Evolutionary conservation across 2,113 vertebrate species (phyloP), one percentile per base, ranked within the genome.

Genomic region (Apistogramma diplotaenia): DNA sequence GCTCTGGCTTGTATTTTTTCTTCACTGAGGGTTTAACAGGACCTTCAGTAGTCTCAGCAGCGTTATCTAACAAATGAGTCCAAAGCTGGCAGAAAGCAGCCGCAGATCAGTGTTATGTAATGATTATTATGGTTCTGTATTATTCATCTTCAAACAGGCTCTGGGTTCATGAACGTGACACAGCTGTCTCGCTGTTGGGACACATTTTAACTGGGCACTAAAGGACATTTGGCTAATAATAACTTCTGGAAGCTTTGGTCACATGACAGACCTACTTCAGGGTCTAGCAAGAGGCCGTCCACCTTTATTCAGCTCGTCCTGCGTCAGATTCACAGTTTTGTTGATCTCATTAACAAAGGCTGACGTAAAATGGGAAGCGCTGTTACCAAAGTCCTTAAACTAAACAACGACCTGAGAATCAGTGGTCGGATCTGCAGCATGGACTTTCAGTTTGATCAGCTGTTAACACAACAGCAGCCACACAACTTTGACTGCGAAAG

Each of bases 181-280:
- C 18, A 23, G 9, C 23, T 67, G 23, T 18, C 29, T 57, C 25
- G 16, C 15, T 18, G 46, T 21, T 6, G 46, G 46, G 21, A 56
- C 29, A 33, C 43, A 33, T 40, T 84, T 67, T 13, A 23, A 76
- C 46, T 2, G 29, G 19, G 21, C 10, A 0, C 12, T 82, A 70
- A 84, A 86, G 86, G 78, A 86, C 75, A 58, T 2, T 1, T 8
- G 1, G 51, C 76, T 88, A 90, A 87, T 71, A 75, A 78, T 90
- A 90, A 73, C 60, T 40, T 4, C 29, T 3, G 18, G 62, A 13
- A 40, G 59, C 76, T 76, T 5, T 10, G 4, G 81, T 84, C 89
- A 88, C 59, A 53, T 88, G 80, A 81, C 21, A 3, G 15, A 23
- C 25, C 71, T 46, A 10, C 27, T 61, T 57, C 8, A 23, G 59